phyloP scores from a whole-genome alignment of 2,888 invertebrate species.

The Carpatolechia fugitivella region DNA sequence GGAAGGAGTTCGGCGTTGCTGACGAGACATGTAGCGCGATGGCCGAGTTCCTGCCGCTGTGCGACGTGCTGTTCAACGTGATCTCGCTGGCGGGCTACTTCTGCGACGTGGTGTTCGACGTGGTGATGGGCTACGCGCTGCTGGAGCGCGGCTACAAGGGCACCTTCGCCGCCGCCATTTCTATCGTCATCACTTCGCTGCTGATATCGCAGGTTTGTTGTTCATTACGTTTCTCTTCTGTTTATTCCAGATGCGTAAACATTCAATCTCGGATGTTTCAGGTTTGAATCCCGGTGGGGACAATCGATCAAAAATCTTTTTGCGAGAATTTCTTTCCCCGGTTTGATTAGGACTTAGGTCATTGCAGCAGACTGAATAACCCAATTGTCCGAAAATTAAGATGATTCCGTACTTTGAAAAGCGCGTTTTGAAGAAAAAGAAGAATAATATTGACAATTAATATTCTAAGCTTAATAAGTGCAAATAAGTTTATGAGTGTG shows the following conservation, averaged over 20 bases:
- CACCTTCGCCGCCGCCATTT: conserved; percentile 84
- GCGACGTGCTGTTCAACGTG: conserved; percentile 94
- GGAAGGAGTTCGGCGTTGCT: conserved; percentile 31
- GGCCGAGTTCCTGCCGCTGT: conserved; percentile 93
- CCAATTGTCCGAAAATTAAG: no score
- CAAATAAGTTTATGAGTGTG: no score
- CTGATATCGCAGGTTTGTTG: conserved; percentile 84
- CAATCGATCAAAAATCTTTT: no score
- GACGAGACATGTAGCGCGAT: conserved; percentile 70
- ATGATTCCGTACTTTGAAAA: no score
- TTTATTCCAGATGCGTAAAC: neutral
- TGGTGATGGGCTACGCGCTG: conserved; percentile 91
- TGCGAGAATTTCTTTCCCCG: no score
- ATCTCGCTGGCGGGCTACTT: conserved; percentile 94
- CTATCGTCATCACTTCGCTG: conserved; percentile 85
- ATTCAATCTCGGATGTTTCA: no score
- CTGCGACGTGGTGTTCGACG: conserved; percentile 94
- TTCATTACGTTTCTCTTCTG: neutral
- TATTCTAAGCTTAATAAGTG: no score
- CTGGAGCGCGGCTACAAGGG: conserved; percentile 83
- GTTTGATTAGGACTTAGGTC: no score
- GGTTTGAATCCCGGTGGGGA: no score
- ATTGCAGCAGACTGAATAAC: no score
- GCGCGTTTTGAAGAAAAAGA: no score
- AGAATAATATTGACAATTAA: no score